Evolutionary conservation across 2,113 vertebrate genomes (phyloP).

Genomic region (Micromys minutus): DNA sequence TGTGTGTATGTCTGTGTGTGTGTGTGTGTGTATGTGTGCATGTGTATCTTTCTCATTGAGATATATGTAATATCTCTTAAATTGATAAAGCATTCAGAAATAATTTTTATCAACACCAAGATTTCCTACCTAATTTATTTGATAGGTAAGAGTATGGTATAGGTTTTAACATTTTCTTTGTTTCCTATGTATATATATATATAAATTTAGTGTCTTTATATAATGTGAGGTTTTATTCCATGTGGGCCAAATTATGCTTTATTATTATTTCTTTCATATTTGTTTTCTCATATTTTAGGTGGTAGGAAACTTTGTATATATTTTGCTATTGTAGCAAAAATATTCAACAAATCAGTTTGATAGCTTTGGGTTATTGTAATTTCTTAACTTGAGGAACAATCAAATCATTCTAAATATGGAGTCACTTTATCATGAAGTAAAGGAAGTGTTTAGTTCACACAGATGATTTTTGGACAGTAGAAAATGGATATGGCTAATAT

Average conservation of each 20-base stretch:
- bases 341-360: neutral
- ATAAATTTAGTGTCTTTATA: neutral
- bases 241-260: neutral
- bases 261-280: neutral
- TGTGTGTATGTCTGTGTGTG: too few species aligned
- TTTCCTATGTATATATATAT: neutral
- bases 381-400: neutral
- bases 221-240: neutral
- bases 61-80: neutral
- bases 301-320: neutral
- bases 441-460: neutral
- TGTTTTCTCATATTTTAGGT: neutral
- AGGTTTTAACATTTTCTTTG: neutral
- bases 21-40: neutral
- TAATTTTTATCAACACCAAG: neutral
- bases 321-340: neutral
- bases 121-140: neutral
- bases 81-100: neutral
- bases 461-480: neutral
- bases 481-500: neutral
- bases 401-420: neutral
- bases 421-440: neutral
- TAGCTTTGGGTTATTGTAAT: neutral
- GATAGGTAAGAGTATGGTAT: neutral
- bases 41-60: neutral